These are phyloP conservation scores for Parapristionchus giblindavisi DNA, from an alignment of 2,888 invertebrate species.

Conservation along the genomic window DNA sequence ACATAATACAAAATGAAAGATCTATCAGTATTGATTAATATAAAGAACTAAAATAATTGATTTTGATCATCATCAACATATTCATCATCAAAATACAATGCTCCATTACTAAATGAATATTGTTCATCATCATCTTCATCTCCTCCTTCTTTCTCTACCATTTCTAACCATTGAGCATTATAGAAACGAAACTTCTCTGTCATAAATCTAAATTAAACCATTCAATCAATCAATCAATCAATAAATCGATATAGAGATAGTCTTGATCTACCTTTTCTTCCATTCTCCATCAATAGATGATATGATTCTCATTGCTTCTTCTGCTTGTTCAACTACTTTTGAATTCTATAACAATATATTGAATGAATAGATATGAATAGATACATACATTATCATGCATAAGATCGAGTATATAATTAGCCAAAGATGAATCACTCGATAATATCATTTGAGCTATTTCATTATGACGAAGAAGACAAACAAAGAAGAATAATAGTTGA, in stretches of 20 bases:
- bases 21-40: slow-evolving; percentile 4
- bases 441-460: slow-evolving; percentile 57
- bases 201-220: slow-evolving; percentile 47
- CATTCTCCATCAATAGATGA: slow-evolving; percentile 8
- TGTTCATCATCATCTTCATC: slow-evolving; percentile 43
- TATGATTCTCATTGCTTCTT: slow-evolving; percentile 17
- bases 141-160: slow-evolving; percentile 77
- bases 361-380: slow-evolving; percentile 85
- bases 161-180: slow-evolving; percentile 96
- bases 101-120: slow-evolving; percentile 18
- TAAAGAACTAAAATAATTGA: slow-evolving; percentile 28
- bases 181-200: slow-evolving; percentile 95
- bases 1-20: too few species aligned
- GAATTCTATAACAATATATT: neutral
- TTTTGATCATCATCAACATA: slow-evolving; percentile 42
- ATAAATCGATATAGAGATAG: neutral
- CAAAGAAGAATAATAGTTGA: slow-evolving; percentile 94
- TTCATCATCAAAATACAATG: slow-evolving; percentile 26
- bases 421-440: slow-evolving; percentile 78
- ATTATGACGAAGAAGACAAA: slow-evolving; percentile 83
- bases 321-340: slow-evolving; percentile 10
- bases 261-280: slow-evolving; percentile 20
- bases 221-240: neutral
- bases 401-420: slow-evolving; percentile 92
- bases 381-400: slow-evolving; percentile 90